Evolutionary conservation across 1,140 invertebrate genomes (phyloP).

Genomic region (Zophobas atratus): DNA sequence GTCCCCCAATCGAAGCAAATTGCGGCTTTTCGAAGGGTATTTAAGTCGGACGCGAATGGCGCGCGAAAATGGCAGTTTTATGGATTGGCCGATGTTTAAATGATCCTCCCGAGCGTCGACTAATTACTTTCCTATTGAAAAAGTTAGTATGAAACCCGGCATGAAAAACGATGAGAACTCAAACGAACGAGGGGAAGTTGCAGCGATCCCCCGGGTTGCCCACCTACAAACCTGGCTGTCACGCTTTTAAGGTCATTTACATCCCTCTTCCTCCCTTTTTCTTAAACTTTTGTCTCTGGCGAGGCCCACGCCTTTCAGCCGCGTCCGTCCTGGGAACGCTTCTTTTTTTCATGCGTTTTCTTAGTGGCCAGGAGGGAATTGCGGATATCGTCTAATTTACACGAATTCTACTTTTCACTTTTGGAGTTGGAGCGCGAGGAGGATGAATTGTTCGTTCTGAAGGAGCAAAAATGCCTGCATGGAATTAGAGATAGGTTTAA

Average conservation of each 20-base stretch:
- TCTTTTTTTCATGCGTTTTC: slow-evolving; percentile 23
- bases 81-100: slow-evolving; percentile 6
- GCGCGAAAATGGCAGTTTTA: not conserved
- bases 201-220: slow-evolving; percentile 11
- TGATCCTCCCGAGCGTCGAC: slow-evolving; percentile 5
- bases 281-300: slow-evolving; percentile 35
- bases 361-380: slow-evolving; percentile 15
- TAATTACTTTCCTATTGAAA: slow-evolving; percentile 23
- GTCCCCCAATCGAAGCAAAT: not conserved
- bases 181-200: not conserved
- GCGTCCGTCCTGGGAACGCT: slow-evolving; percentile 22
- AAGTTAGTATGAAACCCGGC: slow-evolving; percentile 22
- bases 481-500: too few relatives aligned
- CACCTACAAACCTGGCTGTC: slow-evolving; percentile 21
- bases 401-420: slow-evolving; percentile 1
- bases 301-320: slow-evolving; percentile 11
- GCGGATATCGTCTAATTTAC: slow-evolving; percentile 18
- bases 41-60: not conserved
- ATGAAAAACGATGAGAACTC: slow-evolving; percentile 3
- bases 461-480: too few relatives aligned
- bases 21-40: not conserved
- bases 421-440: not conserved
- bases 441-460: too few relatives aligned
- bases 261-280: slow-evolving; percentile 13
- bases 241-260: slow-evolving; percentile 34